Conservation (phyloP, 1,140 invertebrate genomes). For the Cherax destructor region DNA sequence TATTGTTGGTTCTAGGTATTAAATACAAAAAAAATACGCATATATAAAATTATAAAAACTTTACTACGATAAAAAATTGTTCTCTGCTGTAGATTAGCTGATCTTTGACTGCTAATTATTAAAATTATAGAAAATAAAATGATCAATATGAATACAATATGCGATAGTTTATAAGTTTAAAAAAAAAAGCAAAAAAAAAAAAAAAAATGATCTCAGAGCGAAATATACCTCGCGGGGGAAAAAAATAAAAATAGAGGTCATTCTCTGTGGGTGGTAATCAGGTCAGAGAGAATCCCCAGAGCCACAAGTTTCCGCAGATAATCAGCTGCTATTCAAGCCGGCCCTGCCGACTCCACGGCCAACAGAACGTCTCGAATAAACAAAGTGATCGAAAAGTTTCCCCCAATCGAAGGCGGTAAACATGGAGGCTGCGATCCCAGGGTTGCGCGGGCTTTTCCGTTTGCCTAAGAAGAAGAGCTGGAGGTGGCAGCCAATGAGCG, state of each 20-base stretch:
- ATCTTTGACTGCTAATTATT: too few relatives aligned
- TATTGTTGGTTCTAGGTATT: too few relatives aligned
- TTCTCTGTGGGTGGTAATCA: not conserved
- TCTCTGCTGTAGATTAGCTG: too few relatives aligned
- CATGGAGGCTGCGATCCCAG: slow-evolving; percentile 23
- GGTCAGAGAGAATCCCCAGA: not conserved
- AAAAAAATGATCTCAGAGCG: too few relatives aligned
- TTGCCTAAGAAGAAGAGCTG: slow-evolving; percentile 45
- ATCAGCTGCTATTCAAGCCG: slow-evolving; percentile 6
- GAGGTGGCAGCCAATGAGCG: slow-evolving; percentile 26
- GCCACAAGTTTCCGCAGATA: slow-evolving; percentile 15
- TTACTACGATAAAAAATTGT: too few relatives aligned
- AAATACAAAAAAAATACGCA: too few relatives aligned
- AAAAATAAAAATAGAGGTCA: too few relatives aligned
- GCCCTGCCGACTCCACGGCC: slow-evolving; percentile 2
- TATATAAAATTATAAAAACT: too few relatives aligned
- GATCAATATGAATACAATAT: too few relatives aligned
- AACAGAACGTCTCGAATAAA: slow-evolving; percentile 6
- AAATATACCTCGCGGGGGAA: too few relatives aligned
- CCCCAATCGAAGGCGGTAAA: slow-evolving; percentile 14
- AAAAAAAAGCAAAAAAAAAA: too few relatives aligned
- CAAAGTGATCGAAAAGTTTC: slow-evolving; percentile 17
- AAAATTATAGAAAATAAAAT: too few relatives aligned
- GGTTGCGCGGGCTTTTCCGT: slow-evolving; percentile 28
- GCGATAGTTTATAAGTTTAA: not conserved